Evolutionary conservation across 1,140 invertebrate genomes (phyloP).

Genomic region (Conopomorpha cramerella): DNA sequence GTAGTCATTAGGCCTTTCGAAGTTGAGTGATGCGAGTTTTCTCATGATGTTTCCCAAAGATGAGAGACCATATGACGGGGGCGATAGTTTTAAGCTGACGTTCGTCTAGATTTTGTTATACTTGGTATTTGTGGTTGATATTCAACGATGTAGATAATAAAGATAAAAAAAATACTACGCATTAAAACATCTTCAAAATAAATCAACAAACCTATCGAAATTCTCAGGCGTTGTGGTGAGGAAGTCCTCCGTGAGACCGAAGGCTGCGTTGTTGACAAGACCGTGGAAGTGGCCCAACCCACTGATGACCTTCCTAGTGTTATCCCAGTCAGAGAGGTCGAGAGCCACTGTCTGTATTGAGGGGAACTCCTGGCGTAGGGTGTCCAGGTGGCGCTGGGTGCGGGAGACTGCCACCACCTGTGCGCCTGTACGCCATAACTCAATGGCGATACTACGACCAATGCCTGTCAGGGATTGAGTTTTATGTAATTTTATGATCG

Average conservation of each 20-base stretch:
- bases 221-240: constrained; percentile 66
- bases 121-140: too few species aligned
- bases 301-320: constrained; percentile 61
- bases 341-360: constrained; percentile 60
- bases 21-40: too few species aligned
- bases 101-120: too few species aligned
- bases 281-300: constrained; percentile 60
- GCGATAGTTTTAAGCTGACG: too few species aligned
- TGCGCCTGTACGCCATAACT: constrained; percentile 63
- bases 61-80: too few species aligned
- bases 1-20: too few species aligned
- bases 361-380: constrained; percentile 62
- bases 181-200: too few species aligned
- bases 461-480: too few species aligned
- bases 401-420: constrained; percentile 71
- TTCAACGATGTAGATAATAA: too few species aligned
- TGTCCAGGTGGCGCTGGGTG: constrained; percentile 63
- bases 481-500: too few species aligned
- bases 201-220: constrained; percentile 68
- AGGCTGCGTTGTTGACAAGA: constrained; percentile 83
- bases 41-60: too few species aligned
- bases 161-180: neutral
- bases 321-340: constrained; percentile 74
- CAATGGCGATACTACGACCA: constrained; percentile 65
- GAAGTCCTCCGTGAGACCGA: constrained; percentile 66